Evolutionary conservation across 2,797 vertebrate species (phyloP).

Genomic region (Corythornis leucogaster): DNA sequence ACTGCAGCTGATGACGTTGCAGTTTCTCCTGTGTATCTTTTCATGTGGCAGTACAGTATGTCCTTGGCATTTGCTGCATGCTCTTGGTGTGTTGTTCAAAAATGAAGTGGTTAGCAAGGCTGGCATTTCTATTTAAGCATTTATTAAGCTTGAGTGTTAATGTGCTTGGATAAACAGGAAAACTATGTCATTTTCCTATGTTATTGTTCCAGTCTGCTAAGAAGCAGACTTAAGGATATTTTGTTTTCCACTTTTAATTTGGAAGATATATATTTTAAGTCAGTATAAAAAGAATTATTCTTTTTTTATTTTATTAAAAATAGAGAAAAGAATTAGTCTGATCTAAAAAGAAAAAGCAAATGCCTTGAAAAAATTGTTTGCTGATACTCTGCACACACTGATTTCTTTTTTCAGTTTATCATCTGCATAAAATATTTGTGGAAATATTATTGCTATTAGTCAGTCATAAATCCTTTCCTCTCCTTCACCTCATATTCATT

Average conservation of each 20-base stretch:
- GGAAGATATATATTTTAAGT: neutral
- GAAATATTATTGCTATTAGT: neutral
- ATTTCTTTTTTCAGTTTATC: neutral
- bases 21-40: slow-evolving; percentile 24
- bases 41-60: slow-evolving; percentile 69
- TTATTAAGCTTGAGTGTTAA: slow-evolving; percentile 52
- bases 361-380: neutral
- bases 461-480: neutral
- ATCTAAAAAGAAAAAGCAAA: neutral
- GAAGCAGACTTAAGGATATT: neutral
- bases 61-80: slow-evolving; percentile 63
- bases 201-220: neutral
- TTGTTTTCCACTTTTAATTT: neutral
- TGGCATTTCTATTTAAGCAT: slow-evolving; percentile 34
- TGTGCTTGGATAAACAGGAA: slow-evolving; percentile 25
- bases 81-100: slow-evolving; percentile 55
- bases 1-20: slow-evolving; percentile 5
- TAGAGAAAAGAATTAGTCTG: neutral
- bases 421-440: neutral
- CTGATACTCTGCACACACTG: neutral
- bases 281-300: neutral
- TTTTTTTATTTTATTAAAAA: neutral
- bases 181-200: slow-evolving; percentile 7
- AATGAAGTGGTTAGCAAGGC: slow-evolving; percentile 63
- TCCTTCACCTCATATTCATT: neutral